A percentile compares a stretch with the other conserved stretches of the same genome.
These are phyloP conservation scores for Xanthorhoe spadicearia DNA, from an alignment of 2,888 invertebrate genomes.

Conservation along the genomic window DNA sequence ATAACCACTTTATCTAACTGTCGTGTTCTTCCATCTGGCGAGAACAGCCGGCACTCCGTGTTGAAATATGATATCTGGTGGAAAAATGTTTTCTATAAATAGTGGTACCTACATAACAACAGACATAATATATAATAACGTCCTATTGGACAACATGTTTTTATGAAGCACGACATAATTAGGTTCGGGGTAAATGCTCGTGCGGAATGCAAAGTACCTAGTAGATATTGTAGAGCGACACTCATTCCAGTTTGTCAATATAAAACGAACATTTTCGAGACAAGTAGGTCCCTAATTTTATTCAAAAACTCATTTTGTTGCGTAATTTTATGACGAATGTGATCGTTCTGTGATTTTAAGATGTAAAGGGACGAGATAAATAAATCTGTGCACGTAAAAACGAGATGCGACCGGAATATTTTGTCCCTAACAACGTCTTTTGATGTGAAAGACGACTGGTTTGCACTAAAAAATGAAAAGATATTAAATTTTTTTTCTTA, in stretches of 20 bases:
- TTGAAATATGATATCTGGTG: constrained; percentile 21
- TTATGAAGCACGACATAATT: constrained; percentile 35
- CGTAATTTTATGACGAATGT: constrained; percentile 53
- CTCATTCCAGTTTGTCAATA: constrained; percentile 11
- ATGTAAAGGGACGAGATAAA: constrained; percentile 53
- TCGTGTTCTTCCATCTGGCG: constrained; percentile 15
- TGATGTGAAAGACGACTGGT: constrained; percentile 3
- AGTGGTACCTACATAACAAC: constrained; percentile 18
- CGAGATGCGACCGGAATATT: constrained; percentile 57
- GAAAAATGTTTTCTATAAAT: constrained; percentile 14
- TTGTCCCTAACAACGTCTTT: constrained; percentile 13
- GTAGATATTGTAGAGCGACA: neutral
- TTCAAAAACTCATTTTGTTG: neutral
- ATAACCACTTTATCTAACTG: constrained; percentile 18
- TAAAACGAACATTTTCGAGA: neutral
- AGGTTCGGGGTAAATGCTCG: constrained; percentile 35
- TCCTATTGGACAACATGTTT: constrained; percentile 26
- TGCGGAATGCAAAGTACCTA: constrained; percentile 29
- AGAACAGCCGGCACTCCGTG: constrained; percentile 22
- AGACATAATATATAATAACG: constrained; percentile 6
- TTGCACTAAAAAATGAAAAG: neutral
- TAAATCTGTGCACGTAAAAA: constrained; percentile 61
- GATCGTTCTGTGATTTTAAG: constrained; percentile 54
- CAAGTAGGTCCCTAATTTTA: constrained; percentile 1
- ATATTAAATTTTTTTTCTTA: too few species aligned